Base-by-base conservation (phyloP, 1,140 invertebrate species). In the Aphelenchoides besseyi region DNA sequence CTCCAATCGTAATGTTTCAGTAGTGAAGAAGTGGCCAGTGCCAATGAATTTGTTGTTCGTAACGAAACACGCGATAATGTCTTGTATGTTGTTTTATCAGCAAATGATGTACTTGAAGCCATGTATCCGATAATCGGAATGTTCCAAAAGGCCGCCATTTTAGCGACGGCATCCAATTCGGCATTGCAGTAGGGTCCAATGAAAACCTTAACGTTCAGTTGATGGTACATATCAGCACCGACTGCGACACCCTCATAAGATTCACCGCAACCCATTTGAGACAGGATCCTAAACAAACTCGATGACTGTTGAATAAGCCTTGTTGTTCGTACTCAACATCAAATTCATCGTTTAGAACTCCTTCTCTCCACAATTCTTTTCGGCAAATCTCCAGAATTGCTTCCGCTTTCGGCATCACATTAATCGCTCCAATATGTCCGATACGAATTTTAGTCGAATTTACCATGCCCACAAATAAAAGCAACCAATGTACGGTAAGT, bases 211-310 rank as follows among this genome's bases (percentile, higher is more conserved):
- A 83, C 80, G 41, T 83, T 81, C 61, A 84, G 82, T 54, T 79
- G 79, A 61, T 83, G 81, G 61, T 82, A 83, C 82, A 83, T 84
- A 54, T 83, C 80, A 23, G 81, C 81, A 2, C 77, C 81, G 9
- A 83, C 81, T 9, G 81, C 81, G 32, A 83, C 81, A 32, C 81
- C 81, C 69, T 83, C 81, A 57, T 79, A 84, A 2, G 76, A 70
- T 54, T 83, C 82, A 12, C 81, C 81, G 48, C 81, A 83, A 9
- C 77, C 76, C 12, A 54, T 48, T 68, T 62, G 26, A 12, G 78
- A 81, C 30, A 73, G 55, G 36, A 81, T 81, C 66, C 76, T 77
- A 16, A 69, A 75, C 0, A 77, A 48, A 26, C 8, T n/a, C n/a
- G n/a, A n/a, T n/a, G 71, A 2, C 1, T 8, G 29, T 62, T 18